Evolutionary conservation across 2,888 invertebrate species (phyloP).

Genomic region (Blera fallax): DNA sequence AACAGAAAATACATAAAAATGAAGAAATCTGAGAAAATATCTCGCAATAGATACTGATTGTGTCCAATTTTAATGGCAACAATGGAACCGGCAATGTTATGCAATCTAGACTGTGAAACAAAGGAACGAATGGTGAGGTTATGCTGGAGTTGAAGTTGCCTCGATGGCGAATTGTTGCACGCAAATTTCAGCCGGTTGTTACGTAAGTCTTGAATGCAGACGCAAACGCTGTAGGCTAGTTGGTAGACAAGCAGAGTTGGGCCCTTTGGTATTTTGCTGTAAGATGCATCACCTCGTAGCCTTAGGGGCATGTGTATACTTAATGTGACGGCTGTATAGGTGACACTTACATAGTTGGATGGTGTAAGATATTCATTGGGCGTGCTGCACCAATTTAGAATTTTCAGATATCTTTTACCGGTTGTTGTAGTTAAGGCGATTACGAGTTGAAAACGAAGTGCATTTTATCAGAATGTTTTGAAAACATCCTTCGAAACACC

Average conservation of each 20-base stretch:
- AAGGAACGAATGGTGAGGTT: slow-evolving; percentile 6
- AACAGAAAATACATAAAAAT: background rate
- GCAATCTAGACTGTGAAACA: slow-evolving; percentile 48
- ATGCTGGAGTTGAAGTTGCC: background rate
- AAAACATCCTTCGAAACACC: too few species aligned
- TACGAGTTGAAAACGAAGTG: too few species aligned
- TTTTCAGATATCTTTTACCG: too few species aligned
- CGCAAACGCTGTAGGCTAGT: slow-evolving; percentile 22
- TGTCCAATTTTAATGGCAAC: slow-evolving; percentile 40
- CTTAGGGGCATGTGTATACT: background rate
- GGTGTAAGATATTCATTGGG: too few species aligned
- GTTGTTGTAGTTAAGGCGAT: too few species aligned
- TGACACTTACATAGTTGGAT: background rate
- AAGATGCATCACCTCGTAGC: background rate
- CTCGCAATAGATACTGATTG: slow-evolving; percentile 40
- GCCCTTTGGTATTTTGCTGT: slow-evolving; percentile 8
- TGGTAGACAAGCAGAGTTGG: background rate
- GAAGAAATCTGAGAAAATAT: slow-evolving; percentile 49
- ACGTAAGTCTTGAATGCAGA: slow-evolving; percentile 2
- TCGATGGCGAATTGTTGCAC: slow-evolving; percentile 34
- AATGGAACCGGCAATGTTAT: slow-evolving; percentile 54
- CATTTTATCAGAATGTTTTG: too few species aligned
- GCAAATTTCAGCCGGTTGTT: slow-evolving; percentile 27
- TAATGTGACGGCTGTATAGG: background rate
- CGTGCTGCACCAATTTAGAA: too few species aligned